Base-by-base conservation (phyloP, 2,888 invertebrate species). In the Meandrusa payeni region DNA sequence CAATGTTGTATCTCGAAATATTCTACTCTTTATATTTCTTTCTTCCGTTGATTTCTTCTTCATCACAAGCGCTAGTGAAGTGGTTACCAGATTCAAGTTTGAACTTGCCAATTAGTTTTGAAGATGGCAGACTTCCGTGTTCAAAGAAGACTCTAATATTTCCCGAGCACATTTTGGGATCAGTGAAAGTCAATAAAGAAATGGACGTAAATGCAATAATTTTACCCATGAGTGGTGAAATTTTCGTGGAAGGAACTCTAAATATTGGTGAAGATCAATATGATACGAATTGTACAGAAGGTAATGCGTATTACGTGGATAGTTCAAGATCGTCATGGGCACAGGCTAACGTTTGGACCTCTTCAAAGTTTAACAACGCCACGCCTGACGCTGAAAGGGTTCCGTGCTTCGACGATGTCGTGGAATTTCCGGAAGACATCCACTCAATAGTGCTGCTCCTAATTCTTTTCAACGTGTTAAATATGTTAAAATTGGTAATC, bases 361-460 rank as follows among this genome's bases (percentile, higher is more conserved):
- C 79, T 0, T 49, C 70, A 1, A 70, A 58, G 28, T 79, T 80
- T 33, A 88, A 79, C 44, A 69, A 76, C 46, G 89, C 89, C 1
- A 78, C 88, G 2, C 89, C 89, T 0, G 85, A 89, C 51, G 63
- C 77, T 0, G 88, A 89, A 46, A 72, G 80, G 49, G 51, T 88
- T 1, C 89, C 89, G 0, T 89, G 89, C 47, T 69, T 57, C 10
- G 71, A 83, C 28, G 89, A 90, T 46, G 54, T 63, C 3, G 88
- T 86, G 0, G 60, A 69, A 13, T 85, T 89, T 44, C 78, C 86
- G 0, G 20, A 23, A 4, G 57, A 70, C 20, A 51, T 66, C 0
- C 65, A 64, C 33, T 79, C 75, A 10, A 66, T 69, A 0, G 52
- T 85, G 32, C 36, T 0, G 54, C 85, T 13, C 86, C 86, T 12